Conservation (phyloP, 1,140 invertebrate species). For the Drosophila navojoa region DNA sequence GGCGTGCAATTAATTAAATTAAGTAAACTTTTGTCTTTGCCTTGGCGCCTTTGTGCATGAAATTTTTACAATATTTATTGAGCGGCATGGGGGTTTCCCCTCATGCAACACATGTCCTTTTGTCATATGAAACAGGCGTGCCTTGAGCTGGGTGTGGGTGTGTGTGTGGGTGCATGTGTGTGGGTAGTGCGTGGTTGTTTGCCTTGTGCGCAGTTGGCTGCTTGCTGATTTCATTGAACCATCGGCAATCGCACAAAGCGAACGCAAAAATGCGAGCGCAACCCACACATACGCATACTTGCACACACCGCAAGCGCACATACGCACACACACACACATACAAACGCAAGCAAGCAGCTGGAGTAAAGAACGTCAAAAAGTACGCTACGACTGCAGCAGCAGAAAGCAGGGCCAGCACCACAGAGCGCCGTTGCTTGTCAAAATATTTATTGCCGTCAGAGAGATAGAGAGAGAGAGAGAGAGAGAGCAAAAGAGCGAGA, state of each 20-base stretch:
- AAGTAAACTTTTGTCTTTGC: constrained; percentile 31
- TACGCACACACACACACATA: constrained; percentile 1
- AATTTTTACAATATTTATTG: constrained; percentile 34
- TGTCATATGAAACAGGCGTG: constrained; percentile 36
- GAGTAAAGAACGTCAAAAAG: constrained; percentile 62
- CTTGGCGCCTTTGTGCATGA: constrained; percentile 45
- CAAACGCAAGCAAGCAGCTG: not conserved
- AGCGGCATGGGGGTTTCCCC: not conserved
- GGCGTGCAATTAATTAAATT: constrained; percentile 54
- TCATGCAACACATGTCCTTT: constrained; percentile 47
- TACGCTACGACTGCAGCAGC: constrained; percentile 58
- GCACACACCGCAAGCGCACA: not conserved
- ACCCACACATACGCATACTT: not conserved
- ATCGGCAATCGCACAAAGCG: constrained; percentile 69
- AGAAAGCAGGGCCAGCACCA: constrained; percentile 15
- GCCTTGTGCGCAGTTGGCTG: constrained; percentile 23
- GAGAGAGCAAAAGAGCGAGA: not conserved
- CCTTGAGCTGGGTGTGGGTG: constrained; percentile 2
- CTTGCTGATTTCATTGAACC: constrained; percentile 75
- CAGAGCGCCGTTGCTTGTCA: constrained; percentile 36
- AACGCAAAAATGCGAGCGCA: constrained; percentile 33
- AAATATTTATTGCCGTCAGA: constrained; percentile 45
- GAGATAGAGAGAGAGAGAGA: constrained; percentile 20
- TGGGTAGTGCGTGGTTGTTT: constrained; percentile 20
- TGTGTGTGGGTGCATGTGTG: constrained; percentile 6